Conservation (phyloP, 2,797 vertebrate genomes). For the Xiphophorus birchmanni region DNA sequence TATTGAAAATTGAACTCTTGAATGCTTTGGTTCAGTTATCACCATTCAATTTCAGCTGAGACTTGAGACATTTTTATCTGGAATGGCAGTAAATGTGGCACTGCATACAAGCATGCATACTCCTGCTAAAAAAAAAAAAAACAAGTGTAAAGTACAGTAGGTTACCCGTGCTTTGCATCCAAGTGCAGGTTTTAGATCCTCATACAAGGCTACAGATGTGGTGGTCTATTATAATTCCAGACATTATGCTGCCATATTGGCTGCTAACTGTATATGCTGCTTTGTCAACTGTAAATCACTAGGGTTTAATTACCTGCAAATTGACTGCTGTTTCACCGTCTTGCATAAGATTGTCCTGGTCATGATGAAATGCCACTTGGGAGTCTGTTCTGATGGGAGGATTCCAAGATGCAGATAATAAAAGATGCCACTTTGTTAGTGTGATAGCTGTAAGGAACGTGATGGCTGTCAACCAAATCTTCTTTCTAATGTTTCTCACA, state of each 20-base stretch:
- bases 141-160: no score
- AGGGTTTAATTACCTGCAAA: slow-evolving; percentile 88
- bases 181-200: slow-evolving; percentile 10
- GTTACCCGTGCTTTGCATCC: not conserved
- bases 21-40: not conserved
- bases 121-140: not conserved
- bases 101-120: not conserved
- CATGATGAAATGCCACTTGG: slow-evolving; percentile 87
- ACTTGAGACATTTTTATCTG: not conserved
- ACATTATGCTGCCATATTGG: slow-evolving; percentile 30
- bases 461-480: slow-evolving; percentile 67
- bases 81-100: not conserved
- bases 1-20: not conserved
- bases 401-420: slow-evolving; percentile 72
- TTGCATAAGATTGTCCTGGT: slow-evolving; percentile 89
- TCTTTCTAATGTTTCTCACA: slow-evolving; percentile 62
- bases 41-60: not conserved
- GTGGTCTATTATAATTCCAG: slow-evolving; percentile 30
- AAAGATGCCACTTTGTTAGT: slow-evolving; percentile 69
- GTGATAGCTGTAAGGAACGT: slow-evolving; percentile 58
- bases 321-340: slow-evolving; percentile 85
- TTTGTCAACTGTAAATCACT: slow-evolving; percentile 83
- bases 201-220: not conserved
- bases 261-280: slow-evolving; percentile 63
- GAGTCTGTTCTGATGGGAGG: slow-evolving; percentile 75